Conservation (phyloP, 2,888 invertebrate genomes). For the Archips crataeganus region DNA sequence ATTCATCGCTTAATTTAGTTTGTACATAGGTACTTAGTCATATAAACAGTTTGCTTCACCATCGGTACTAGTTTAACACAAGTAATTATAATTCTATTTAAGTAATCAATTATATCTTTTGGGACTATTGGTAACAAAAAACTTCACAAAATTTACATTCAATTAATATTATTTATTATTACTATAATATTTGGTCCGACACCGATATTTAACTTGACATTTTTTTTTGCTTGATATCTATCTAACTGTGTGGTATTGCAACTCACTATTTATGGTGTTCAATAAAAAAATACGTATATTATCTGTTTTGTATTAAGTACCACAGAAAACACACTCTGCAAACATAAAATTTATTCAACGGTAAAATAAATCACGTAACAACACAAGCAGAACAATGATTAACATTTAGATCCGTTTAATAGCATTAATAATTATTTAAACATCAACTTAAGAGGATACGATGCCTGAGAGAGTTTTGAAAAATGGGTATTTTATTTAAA, state of each 20-base stretch:
- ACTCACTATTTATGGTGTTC: no score
- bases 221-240: no score
- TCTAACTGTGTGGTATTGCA: no score
- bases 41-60: background rate
- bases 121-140: background rate
- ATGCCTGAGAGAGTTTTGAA: no score
- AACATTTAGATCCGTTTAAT: no score
- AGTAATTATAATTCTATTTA: background rate
- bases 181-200: background rate
- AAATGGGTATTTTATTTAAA: no score
- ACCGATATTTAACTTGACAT: background rate
- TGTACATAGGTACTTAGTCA: background rate
- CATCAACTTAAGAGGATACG: background rate
- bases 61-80: background rate
- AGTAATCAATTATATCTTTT: background rate
- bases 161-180: background rate
- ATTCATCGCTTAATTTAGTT: background rate
- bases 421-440: background rate
- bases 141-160: background rate
- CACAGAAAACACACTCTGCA: background rate
- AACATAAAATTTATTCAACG: background rate
- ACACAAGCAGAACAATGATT: no score
- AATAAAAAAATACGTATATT: background rate
- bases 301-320: background rate
- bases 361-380: background rate